Conservation (phyloP, 1,140 invertebrate species). For the Aplysia californica region DNA sequence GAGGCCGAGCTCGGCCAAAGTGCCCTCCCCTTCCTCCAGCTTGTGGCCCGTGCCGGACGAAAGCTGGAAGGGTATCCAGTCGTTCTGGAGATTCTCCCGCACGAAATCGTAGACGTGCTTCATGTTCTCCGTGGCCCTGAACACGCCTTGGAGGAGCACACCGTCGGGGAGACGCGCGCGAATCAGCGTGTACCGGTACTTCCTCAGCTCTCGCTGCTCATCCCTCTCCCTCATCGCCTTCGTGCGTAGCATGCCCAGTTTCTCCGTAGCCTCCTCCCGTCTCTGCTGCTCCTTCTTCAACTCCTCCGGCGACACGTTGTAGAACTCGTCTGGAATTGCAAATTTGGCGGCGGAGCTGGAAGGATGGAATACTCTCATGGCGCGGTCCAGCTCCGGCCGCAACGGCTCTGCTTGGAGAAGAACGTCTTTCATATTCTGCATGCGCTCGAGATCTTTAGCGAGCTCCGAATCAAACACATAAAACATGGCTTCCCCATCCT, state of each 20-base stretch:
- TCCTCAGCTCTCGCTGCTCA: conserved; percentile 79
- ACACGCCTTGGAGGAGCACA: conserved; percentile 67
- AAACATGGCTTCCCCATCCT: conserved; percentile 59
- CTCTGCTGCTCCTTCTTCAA: conserved; percentile 85
- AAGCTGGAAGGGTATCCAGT: conserved; percentile 65
- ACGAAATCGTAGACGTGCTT: conserved; percentile 52
- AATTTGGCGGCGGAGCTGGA: conserved; percentile 73
- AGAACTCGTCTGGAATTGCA: conserved; percentile 86
- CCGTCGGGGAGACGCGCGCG: conserved; percentile 88
- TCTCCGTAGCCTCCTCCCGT: conserved; percentile 78
- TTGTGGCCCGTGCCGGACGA: conserved; percentile 48
- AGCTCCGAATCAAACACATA: conserved; percentile 57
- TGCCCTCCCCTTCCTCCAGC: conserved; percentile 51
- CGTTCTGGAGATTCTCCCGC: conserved; percentile 52
- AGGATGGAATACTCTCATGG: conserved; percentile 84
- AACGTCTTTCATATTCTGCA: conserved; percentile 76
- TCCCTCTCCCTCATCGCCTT: conserved; percentile 94
- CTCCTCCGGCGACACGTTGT: conserved; percentile 81
- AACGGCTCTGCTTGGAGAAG: conserved; percentile 84
- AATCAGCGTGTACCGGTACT: conserved; percentile 88
- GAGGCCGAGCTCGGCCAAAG: conserved; percentile 61
- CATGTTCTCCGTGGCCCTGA: conserved; percentile 60
- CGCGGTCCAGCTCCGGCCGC: conserved; percentile 84
- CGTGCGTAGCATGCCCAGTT: conserved; percentile 84
- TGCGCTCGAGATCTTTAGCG: conserved; percentile 62